These are phyloP conservation scores for Mercenaria mercenaria DNA, from an alignment of 1,140 invertebrate genomes.

Conservation along the genomic window DNA sequence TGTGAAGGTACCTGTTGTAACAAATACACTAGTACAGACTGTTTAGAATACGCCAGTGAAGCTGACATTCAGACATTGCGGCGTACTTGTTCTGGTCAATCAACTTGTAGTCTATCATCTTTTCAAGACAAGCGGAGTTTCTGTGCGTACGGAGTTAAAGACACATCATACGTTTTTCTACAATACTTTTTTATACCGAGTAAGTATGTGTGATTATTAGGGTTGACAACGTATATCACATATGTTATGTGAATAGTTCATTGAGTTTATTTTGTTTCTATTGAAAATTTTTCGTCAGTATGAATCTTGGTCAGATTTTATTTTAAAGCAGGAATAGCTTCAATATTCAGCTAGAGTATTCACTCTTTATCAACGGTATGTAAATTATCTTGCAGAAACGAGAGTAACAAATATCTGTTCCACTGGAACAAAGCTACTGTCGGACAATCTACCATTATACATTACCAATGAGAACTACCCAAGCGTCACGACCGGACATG, in stretches of 20 bases:
- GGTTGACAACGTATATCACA: too few relatives aligned
- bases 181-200: not conserved
- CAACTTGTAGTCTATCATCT: not conserved
- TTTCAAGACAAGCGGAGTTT: not conserved
- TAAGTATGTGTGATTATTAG: not conserved
- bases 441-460: not conserved
- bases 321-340: too few relatives aligned
- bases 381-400: too few relatives aligned
- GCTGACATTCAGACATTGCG: not conserved
- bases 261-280: too few relatives aligned
- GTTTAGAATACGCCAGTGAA: not conserved
- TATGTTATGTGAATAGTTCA: too few relatives aligned
- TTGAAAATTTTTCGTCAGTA: too few relatives aligned
- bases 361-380: too few relatives aligned
- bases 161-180: not conserved
- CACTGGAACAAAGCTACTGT: not conserved
- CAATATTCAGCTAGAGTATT: too few relatives aligned
- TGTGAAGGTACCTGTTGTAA: not conserved
- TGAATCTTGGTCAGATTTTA: too few relatives aligned
- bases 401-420: not conserved
- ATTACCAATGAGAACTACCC: not conserved
- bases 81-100: not conserved
- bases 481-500: not conserved
- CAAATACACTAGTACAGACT: not conserved
- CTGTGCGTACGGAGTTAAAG: not conserved